Evolutionary conservation across 2,113 vertebrate genomes (phyloP).

Genomic region (Mus pahari): DNA sequence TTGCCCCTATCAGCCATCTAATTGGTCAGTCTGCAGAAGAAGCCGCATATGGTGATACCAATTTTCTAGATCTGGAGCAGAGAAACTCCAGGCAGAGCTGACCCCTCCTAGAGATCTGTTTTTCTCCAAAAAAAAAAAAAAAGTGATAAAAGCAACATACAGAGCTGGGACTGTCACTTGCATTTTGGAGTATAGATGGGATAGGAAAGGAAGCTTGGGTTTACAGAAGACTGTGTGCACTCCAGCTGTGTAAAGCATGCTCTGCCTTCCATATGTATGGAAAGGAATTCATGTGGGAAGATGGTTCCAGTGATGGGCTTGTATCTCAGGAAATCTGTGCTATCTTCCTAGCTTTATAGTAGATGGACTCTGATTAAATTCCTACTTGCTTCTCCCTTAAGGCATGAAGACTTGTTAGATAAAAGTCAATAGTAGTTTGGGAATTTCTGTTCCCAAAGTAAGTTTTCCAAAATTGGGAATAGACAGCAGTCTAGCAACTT

Average conservation of each 20-base stretch:
- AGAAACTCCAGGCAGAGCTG: neutral
- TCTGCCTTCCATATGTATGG: neutral
- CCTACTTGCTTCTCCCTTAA: neutral
- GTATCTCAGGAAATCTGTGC: neutral
- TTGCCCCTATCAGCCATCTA: neutral
- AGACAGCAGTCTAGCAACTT: constrained; percentile 1
- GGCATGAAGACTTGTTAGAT: neutral
- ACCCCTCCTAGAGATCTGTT: neutral
- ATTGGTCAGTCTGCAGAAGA: neutral
- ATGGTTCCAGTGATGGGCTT: constrained; percentile 11
- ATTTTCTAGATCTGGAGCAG: constrained; percentile 1
- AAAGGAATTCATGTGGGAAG: neutral
- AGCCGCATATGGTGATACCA: neutral
- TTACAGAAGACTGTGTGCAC: neutral
- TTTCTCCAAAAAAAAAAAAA: too few relatives aligned
- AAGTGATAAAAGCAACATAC: constrained; percentile 1
- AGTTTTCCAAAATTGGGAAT: neutral
- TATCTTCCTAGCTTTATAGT: neutral
- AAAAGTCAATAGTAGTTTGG: constrained; percentile 23
- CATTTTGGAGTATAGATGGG: neutral
- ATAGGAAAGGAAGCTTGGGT: constrained; percentile 18
- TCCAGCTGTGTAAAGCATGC: neutral
- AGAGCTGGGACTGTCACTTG: neutral
- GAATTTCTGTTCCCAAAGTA: constrained; percentile 29
- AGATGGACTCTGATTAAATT: constrained; percentile 15